Base-by-base conservation (phyloP, 2,797 vertebrate species). In the Loris lydekkerianus region DNA sequence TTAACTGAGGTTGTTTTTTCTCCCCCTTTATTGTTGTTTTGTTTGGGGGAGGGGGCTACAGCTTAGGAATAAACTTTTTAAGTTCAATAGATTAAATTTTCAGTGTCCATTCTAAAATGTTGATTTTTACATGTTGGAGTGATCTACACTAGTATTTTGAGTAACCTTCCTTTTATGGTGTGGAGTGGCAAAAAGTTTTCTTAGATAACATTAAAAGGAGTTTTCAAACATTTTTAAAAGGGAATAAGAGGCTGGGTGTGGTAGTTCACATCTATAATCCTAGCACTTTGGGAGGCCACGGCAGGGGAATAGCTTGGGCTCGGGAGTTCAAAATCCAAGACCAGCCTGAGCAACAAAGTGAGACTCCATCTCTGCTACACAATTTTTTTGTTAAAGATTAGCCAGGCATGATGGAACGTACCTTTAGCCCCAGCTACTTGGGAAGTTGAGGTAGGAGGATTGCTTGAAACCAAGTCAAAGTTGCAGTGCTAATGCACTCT, bases 51-150 rank as follows among this genome's bases (percentile, higher is more conserved):
- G 34, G 34, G 31, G 34, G 43, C 78, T 82, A 82, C 1, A 67
- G 69, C 82, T 89, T 75, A 85, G 94, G 17, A 77, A 75, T 58
- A 75, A 69, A 9, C 43, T 70, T 86, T 92, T 94, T 65, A 93
- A 77, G 31, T 34, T 94, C 58, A 92, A 70, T 25, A 14, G 94
- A 76, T 60, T 80, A 76, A 76, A 27, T 49, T 46, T 49, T 31
- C 27, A 69, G 43, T 63, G 83, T 58, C n/a, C 67, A 53, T 72
- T 60, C 88, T 83, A 0, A 85, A 88, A 65, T 73, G 29, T 84
- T 60, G n/a, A 14, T 61, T 94, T 80, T 94, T 34, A 65, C 23
- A 4, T 1, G 0, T 78, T 31, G 34, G 10, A 91, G 29, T 37
- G 80, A 67, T 17, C 34, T 65, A n/a, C 7, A 76, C 37, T 27